phyloP scores from a whole-genome alignment of 2,113 vertebrate genomes.

The Xiphorhynchus elegans region DNA sequence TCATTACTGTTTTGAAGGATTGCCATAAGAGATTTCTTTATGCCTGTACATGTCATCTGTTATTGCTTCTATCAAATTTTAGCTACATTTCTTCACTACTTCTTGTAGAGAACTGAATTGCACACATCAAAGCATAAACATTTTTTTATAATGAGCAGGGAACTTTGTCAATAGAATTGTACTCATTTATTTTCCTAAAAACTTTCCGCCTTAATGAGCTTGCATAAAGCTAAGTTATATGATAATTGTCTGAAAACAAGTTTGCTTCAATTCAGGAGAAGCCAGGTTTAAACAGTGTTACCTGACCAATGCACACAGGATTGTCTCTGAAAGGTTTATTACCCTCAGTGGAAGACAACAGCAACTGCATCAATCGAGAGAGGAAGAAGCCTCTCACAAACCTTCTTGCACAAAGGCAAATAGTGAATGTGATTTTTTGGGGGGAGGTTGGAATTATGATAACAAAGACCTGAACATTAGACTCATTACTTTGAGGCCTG shows the following conservation, averaged over 20 bases:
- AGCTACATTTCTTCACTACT: not conserved
- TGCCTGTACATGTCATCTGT: not conserved
- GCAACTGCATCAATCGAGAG: not conserved
- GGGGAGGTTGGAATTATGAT: not conserved
- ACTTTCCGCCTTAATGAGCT: conserved; percentile 1
- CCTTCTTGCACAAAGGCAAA: not conserved
- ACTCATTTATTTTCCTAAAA: not conserved
- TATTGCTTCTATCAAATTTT: conserved; percentile 12
- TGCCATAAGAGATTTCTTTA: not conserved
- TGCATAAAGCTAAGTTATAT: not conserved
- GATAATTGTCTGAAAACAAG: not conserved
- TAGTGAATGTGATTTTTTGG: not conserved
- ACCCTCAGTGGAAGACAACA: not conserved
- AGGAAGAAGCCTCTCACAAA: not conserved
- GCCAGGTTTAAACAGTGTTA: not conserved
- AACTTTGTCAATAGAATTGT: conserved; percentile 9
- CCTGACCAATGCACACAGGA: not conserved
- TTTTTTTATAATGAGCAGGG: not conserved
- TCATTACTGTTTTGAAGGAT: conserved; percentile 27
- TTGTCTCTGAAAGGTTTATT: not conserved
- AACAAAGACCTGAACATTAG: not conserved
- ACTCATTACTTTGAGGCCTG: conserved; percentile 4
- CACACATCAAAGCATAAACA: not conserved
- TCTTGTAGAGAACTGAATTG: not conserved
- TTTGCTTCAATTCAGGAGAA: not conserved